Conservation (phyloP, 1,140 invertebrate species). For the Drosophila nasuta region DNA sequence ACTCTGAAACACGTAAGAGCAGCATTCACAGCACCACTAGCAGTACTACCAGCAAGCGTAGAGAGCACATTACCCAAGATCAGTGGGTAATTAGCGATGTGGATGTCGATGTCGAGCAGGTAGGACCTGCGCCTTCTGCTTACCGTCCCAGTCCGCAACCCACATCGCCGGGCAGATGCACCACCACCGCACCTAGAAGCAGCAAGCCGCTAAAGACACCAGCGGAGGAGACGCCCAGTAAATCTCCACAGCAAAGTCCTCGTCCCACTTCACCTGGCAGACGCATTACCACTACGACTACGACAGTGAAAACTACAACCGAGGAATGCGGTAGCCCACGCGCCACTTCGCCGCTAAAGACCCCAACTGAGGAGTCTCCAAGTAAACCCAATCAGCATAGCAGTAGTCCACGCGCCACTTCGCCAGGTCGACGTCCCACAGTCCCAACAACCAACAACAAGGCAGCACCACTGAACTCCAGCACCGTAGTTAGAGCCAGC, state of each 20-base stretch:
- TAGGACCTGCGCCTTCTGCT: neutral
- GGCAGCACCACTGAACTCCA: constrained; percentile 23
- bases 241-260: neutral
- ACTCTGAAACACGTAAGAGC: constrained; percentile 20
- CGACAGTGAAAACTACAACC: neutral
- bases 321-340: neutral
- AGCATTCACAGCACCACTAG: constrained; percentile 21
- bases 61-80: constrained; percentile 59
- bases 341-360: neutral
- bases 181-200: neutral
- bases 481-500: constrained; percentile 54
- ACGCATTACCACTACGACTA: neutral
- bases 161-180: neutral
- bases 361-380: neutral
- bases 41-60: constrained; percentile 41
- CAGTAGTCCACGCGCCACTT: neutral
- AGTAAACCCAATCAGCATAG: neutral
- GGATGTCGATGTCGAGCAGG: constrained; percentile 62
- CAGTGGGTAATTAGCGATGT: constrained; percentile 66
- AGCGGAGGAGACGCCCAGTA: neutral
- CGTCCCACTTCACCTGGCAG: neutral
- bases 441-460: constrained; percentile 15
- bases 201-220: neutral
- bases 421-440: neutral
- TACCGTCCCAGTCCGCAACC: neutral